Evolutionary conservation across 2,113 vertebrate genomes (phyloP), one percentile per base, ranked within the genome.

Genomic region (Heteronetta atricapilla): DNA sequence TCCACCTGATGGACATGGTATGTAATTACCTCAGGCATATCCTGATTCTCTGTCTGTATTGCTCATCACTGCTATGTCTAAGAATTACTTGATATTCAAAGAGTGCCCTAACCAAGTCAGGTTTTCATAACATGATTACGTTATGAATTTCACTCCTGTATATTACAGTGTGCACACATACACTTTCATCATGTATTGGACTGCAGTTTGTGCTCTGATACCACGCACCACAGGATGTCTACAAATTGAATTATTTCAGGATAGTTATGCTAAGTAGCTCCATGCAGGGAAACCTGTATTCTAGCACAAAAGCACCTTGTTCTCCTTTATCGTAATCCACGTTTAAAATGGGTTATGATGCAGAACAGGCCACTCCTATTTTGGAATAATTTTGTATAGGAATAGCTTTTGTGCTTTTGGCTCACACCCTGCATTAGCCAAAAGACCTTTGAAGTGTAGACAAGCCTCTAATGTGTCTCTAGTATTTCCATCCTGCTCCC

Each of bases 381-480:
- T 82, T 73, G 83, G 93, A 85, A 79, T 64, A 14, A 59, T 89
- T 97, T 93, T 68, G 78, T 86, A 72, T 73, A 78, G 95, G 69
- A 87, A 68, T 59, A 81, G 77, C 36, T 93, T 82, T 56, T 80
- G 90, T 86, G 93, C 93, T 89, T 86, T 96, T 16, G 3, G 93
- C 94, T 96, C 83, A 93, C 92, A 53, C 95, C 92, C 95, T 95
- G 88, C 72, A 73, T 96, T 93, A 86, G 23, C 90, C 90, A 58
- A 50, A 81, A 25, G 2, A 63, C 76, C 96, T 97, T 96, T 97
- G 96, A 96, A 95, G 94, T 96, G 91, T 72, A 96, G 93, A 94
- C 56, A 66, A 95, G 93, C 33, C 86, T 96, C 94, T 93, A 31
- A 86, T 72, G 90, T 68, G 69, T 88, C 82, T 94, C 46, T 60